These are phyloP conservation scores for Telmatochromis sp. DNA, from an alignment of 2,113 vertebrate species.

Conservation along the genomic window DNA sequence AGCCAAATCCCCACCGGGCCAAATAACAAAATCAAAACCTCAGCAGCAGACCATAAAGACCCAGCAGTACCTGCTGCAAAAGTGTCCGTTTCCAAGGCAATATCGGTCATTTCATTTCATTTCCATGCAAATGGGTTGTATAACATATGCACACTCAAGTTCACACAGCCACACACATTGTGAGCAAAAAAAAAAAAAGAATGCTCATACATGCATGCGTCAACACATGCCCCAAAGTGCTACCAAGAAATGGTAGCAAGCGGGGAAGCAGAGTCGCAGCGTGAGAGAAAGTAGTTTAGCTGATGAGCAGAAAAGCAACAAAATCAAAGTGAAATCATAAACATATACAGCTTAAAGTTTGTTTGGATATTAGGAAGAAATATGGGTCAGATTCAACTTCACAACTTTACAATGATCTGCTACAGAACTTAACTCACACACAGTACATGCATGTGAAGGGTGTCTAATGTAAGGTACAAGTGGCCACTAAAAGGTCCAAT, in stretches of 20 bases:
- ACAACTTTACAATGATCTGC: background rate
- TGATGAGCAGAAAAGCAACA: background rate
- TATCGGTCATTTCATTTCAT: constrained; percentile 42
- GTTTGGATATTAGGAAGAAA: background rate
- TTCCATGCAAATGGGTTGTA: constrained; percentile 51
- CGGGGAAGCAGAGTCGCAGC: background rate
- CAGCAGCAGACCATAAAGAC: constrained; percentile 44
- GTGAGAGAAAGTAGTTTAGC: constrained; percentile 1
- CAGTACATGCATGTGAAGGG: background rate
- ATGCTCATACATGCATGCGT: background rate
- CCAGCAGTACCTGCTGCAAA: constrained; percentile 39
- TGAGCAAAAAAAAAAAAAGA: background rate
- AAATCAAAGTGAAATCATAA: background rate
- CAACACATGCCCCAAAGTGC: constrained; percentile 12
- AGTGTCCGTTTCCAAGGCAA: constrained; percentile 29
- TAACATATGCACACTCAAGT: background rate
- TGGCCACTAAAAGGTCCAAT: background rate
- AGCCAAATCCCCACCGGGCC: constrained; percentile 25
- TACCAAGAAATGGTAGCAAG: constrained; percentile 12
- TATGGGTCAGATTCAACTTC: background rate
- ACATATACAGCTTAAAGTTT: background rate
- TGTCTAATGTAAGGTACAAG: background rate
- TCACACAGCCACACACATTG: background rate
- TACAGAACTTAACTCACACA: background rate
- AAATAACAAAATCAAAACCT: constrained; percentile 54